Percentiles rank a stretch among this genome's conserved stretches.
Conservation (phyloP, 2,888 invertebrate genomes). For the Acleris emargana region DNA sequence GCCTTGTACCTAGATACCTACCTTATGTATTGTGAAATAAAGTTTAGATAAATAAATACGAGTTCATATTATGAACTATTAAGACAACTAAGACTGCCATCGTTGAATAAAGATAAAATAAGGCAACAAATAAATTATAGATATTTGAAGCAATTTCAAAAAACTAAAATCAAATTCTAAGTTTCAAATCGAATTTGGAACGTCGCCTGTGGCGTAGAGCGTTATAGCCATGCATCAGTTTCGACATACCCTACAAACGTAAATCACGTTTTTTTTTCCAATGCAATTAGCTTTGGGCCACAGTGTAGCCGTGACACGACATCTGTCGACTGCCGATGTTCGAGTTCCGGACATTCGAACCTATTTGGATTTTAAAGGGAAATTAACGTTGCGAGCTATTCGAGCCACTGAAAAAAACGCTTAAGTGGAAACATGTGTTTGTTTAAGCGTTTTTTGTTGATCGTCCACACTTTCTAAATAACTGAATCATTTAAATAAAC, state of each 20-base stretch:
- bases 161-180: slow-evolving; percentile 28
- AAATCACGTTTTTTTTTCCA: slow-evolving; percentile 55
- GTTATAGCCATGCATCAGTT: slow-evolving; percentile 36
- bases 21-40: too few species aligned
- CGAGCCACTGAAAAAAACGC: slow-evolving; percentile 18
- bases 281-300: slow-evolving; percentile 73
- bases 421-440: slow-evolving; percentile 31
- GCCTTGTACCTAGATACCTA: too few species aligned
- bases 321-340: slow-evolving; percentile 76
- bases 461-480: not conserved
- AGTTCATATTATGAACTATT: too few species aligned
- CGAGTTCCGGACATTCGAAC: slow-evolving; percentile 65
- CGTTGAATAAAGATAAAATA: not conserved
- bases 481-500: not conserved
- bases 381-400: slow-evolving; percentile 33
- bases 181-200: slow-evolving; percentile 47
- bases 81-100: too few species aligned
- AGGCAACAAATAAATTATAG: slow-evolving; percentile 4
- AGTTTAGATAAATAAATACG: too few species aligned
- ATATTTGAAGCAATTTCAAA: slow-evolving; percentile 1
- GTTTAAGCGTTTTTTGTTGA: slow-evolving; percentile 6
- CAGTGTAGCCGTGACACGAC: slow-evolving; percentile 66
- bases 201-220: slow-evolving; percentile 30
- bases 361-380: slow-evolving; percentile 34
- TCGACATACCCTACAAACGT: slow-evolving; percentile 34